Evolutionary conservation across 1,140 invertebrate genomes (phyloP), one percentile per base, ranked within the genome.

Genomic region (Oedothorax gibbosus): DNA sequence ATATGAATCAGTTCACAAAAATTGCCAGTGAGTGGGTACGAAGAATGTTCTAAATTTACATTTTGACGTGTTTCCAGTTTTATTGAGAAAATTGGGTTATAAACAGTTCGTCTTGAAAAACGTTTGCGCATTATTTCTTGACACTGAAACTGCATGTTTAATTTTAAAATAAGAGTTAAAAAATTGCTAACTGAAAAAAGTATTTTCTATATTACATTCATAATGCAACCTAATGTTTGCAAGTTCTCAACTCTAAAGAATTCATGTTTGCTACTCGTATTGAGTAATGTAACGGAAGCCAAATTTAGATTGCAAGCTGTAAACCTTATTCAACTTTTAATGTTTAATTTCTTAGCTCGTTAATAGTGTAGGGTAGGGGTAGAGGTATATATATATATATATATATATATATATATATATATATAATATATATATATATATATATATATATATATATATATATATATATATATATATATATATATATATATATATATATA

Each of bases 41-140:
- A 71, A 54, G 69, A 71, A 71, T 71, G 69, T 71, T 71, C 78
- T 81, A 81, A 71, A 81, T 71, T 81, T 81, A 81, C 54, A 35
- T 49, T 62, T 81, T 81, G 78, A 81, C 66, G n/a, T 18, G 12
- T 71, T 71, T 81, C 78, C 78, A 81, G 78, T 71, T 71, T 81
- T 72, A 60, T 49, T 18, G 49, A 21, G 54, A 81, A 81, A 81
- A 81, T 35, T 57, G 12, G 65, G 53, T 81, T 54, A 71, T 81
- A 81, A 81, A 72, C 78, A 81, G 68, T 20, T 35, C 35, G 35
- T 35, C 35, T 35, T 35, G 35, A 35, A 35, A 35, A 35, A 35
- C 35, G 35, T 35, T 35, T 35, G 5, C 35, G 35, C 35, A 35
- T 35, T 35, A 35, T 35, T 35, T 35, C 35, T 35, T 35, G 35